These are phyloP conservation scores for Microctonus aethiopoides DNA, from an alignment of 2,888 invertebrate species.

Conservation along the genomic window DNA sequence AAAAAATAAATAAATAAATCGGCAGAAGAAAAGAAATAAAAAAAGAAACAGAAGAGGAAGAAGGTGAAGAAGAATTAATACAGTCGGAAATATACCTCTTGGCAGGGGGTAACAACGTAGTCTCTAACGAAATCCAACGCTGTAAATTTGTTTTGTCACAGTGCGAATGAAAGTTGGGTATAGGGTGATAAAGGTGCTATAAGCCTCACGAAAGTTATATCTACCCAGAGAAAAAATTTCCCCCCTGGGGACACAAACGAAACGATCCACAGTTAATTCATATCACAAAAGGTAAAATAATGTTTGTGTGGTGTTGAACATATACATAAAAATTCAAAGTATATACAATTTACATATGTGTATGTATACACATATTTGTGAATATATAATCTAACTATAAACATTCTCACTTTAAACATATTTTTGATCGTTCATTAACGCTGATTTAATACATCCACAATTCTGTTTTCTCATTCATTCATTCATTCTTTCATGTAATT, in stretches of 20 bases:
- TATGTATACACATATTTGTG: too few relatives aligned
- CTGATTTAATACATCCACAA: background rate
- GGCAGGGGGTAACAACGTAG: too few relatives aligned
- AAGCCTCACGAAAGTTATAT: constrained; percentile 43
- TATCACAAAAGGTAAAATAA: constrained; percentile 1
- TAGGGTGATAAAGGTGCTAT: constrained; percentile 50
- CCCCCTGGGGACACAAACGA: background rate
- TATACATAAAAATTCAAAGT: background rate
- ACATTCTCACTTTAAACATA: background rate
- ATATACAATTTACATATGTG: background rate
- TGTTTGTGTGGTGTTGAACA: background rate
- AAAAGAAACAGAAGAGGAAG: constrained; percentile 9
- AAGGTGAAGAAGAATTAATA: constrained; percentile 28
- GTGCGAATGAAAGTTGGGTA: constrained; percentile 40
- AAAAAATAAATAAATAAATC: too few relatives aligned
- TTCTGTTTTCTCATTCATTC: background rate
- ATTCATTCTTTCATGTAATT: too few relatives aligned
- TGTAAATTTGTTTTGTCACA: constrained; percentile 55
- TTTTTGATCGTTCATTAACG: background rate
- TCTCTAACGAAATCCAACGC: constrained; percentile 38
- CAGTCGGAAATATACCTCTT: constrained; percentile 28
- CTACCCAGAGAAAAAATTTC: constrained; percentile 31
- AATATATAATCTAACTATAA: too few relatives aligned
- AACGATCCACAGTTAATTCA: background rate
- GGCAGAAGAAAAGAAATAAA: constrained; percentile 7